Base-by-base conservation (phyloP, 1,140 invertebrate species). In the Zaprionus capensis region DNA sequence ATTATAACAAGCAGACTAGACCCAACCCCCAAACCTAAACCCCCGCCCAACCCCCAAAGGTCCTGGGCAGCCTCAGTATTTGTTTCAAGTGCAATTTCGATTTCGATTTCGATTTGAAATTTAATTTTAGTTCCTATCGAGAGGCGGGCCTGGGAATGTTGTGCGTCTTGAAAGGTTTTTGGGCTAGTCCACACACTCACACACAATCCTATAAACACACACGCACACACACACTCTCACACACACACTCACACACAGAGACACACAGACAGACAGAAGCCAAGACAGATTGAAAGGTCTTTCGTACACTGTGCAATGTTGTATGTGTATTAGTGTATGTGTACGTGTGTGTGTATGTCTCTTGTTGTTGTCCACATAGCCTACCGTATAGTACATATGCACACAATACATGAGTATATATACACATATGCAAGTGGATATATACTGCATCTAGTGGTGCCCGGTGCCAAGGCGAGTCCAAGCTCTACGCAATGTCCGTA, bases 261-360 rank as follows among this genome's bases (percentile, higher is more conserved):
- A 57, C 64, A 68, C 38, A 68, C 41, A 71, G 51, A 62, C 57
- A 57, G 26, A 38, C 31, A 57, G 14, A 46, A 56, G 38, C 20
- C 34, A 31, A 59, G 34, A 36, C 59, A 49, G 15, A 69, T 31
- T 49, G 59, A 38, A 51, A 69, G n/a, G 31, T 71, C 58, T 64
- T 75, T 71, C 70, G 59, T 72, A 90, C 71, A 88, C 71, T 59
- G 58, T 76, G 90, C 53, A 80, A 85, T 88, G 85, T 88, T 84
- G 85, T 88, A 84, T 90, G 85, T 90, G 85, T 90, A 70, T 85
- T 77, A 77, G 76, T 82, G 79, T 85, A 77, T 67, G 49, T 73
- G 36, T 66, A 49, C 12, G 61, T 36, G 41, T 59, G 26, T 67
- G 11, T 22, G 36, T 69, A 17, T 61, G 17, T 61, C 55, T 61